Evolutionary conservation across 2,797 vertebrate genomes (phyloP), one percentile per base, ranked within the genome.

Genomic region (Balearica regulorum): DNA sequence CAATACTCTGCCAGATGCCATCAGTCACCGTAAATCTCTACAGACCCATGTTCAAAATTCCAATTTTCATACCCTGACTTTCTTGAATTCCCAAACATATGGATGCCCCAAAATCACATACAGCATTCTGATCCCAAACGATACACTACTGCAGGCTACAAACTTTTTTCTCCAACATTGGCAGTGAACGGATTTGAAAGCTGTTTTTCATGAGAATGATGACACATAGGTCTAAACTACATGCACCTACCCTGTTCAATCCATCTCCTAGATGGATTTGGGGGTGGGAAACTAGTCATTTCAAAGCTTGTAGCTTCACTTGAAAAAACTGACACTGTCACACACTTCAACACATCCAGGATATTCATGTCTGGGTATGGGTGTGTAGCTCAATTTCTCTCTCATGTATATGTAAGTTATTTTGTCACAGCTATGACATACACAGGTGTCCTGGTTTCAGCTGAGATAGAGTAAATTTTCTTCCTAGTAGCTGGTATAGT

Each of bases 171-270:
- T 24, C 49, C 39, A 77, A 9, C 35, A 70, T 51, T 53, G 70
- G 20, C 26, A 58, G 28, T 51, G 24, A 62, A 55, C 7, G 46
- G 7, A 65, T 65, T 57, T 44, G 5, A 75, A 55, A 79, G 29
- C 7, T 65, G 19, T 15, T 83, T 31, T 62, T 62, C 28, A 16
- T 7, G 18, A 75, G 33, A 79, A 78, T 20, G 5, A 29, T 22
- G 8, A n/a, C 29, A 33, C 10, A 68, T 26, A 53, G 54, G 15
- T 44, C 43, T 29, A 37, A 57, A 51, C 37, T 37, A 46, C 44
- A 6, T 1, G 4, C 24, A n/a, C 26, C 46, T 35, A 55, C 43
- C 1, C 1, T 2, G 6, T 39, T 78, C 61, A 54, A 6, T 25
- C 13, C 25, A 60, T 9, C 51, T 60, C 62, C 53, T 14, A n/a